Evolutionary conservation across 1,140 invertebrate genomes (phyloP).

Genomic region (Drosophila chauvacae): DNA sequence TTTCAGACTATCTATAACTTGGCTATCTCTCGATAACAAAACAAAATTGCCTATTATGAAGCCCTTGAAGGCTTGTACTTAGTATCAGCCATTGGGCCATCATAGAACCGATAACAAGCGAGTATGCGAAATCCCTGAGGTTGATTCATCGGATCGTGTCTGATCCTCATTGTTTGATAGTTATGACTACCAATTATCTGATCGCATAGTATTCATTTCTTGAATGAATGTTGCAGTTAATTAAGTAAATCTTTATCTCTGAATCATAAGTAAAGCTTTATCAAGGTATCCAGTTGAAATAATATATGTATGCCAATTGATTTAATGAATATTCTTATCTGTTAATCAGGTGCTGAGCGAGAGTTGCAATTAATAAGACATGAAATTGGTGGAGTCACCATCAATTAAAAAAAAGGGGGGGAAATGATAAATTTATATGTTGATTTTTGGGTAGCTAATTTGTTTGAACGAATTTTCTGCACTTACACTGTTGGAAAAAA

Average conservation of each 20-base stretch:
- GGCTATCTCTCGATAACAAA: slow-evolving; percentile 27
- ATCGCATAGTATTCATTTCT: not conserved
- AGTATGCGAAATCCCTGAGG: slow-evolving; percentile 1
- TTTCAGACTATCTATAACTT: slow-evolving; percentile 45
- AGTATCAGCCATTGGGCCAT: slow-evolving; percentile 26
- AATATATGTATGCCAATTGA: slow-evolving; percentile 11
- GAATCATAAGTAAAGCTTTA: slow-evolving; percentile 15
- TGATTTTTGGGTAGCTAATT: not conserved
- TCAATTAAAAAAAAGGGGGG: not conserved
- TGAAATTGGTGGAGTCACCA: not conserved
- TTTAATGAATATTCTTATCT: slow-evolving; percentile 15
- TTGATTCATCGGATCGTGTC: slow-evolving; percentile 23
- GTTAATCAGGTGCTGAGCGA: not conserved
- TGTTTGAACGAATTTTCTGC: not conserved
- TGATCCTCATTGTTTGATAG: slow-evolving; percentile 4
- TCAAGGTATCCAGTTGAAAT: not conserved
- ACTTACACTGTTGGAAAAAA: too few species aligned
- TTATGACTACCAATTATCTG: slow-evolving; percentile 3
- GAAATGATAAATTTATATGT: too few species aligned
- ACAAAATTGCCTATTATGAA: slow-evolving; percentile 22
- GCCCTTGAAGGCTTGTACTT: slow-evolving; percentile 3
- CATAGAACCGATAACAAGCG: not conserved
- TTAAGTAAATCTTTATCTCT: slow-evolving; percentile 4
- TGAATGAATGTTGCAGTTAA: slow-evolving; percentile 9
- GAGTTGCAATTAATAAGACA: not conserved